Base-by-base conservation (phyloP, 1,140 invertebrate species). In the roundworm (Caenorhabditis elegans) region DNA sequence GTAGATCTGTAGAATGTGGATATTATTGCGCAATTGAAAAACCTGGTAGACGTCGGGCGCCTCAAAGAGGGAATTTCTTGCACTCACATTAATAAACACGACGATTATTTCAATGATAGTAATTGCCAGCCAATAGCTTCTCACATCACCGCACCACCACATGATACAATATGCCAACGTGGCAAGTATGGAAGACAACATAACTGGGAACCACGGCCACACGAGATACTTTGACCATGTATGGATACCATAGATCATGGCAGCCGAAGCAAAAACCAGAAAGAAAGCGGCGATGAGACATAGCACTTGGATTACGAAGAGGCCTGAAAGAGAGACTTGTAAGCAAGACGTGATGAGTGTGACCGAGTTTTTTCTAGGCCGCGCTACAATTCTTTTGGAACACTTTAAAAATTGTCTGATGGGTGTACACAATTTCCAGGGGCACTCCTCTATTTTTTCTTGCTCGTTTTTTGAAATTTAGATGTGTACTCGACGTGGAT, bases 71-170 rank as follows among this genome's bases (percentile, higher is more conserved):
- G n/a, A n/a, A n/a, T n/a, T 55, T 8, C 11, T 55, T 24, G 8
- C 19, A 55, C 82, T 85, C 28, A 88, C 88, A 84, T 89, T 89
- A 24, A 89, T 65, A 31, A 89, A 83, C n/a, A 86, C 86, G n/a
- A 83, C 85, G 77, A 89, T 88, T 49, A 86, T 86, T 48, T 89
- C 87, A 15, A 89, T 49, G n/a, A 89, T 89, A 17, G 88, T 89
- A 6, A 89, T 77, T 13, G 86, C 86, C 17, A 89, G 82, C 88
- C 88, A 89, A 78, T 89, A 89, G 51, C 88, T 88, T 34, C 88
- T 48, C 8, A 89, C 88, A 80, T 89, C 88, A 13, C 88, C 88
- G 31, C 84, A 78, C 88, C 88, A 89, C 84, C 77, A 84, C 84
- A 86, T 85, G 1, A 85, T 85, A 79, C 87, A 88, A 78, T 88